Conservation (phyloP, 2,113 vertebrate genomes). For the Synchiropus splendidus region DNA sequence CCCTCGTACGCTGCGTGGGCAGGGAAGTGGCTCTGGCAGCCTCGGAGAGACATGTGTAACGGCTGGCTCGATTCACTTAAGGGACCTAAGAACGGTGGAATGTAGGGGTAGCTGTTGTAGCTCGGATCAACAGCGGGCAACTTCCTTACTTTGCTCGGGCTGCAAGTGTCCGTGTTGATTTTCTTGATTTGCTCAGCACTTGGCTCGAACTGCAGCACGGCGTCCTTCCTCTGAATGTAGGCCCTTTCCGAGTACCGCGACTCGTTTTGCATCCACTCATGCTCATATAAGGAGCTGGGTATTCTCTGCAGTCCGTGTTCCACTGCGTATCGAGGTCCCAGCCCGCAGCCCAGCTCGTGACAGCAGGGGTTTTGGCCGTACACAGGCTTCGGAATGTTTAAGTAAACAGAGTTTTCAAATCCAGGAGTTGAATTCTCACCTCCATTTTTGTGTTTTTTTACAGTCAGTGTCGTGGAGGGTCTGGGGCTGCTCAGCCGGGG, state of each 20-base stretch:
- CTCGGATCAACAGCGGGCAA: slow-evolving; percentile 47
- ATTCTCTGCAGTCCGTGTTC: slow-evolving; percentile 45
- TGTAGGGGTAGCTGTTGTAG: slow-evolving; percentile 47
- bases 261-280: slow-evolving; percentile 56
- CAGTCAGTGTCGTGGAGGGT: slow-evolving; percentile 22
- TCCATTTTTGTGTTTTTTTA: slow-evolving; percentile 36
- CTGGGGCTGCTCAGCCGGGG: slow-evolving; percentile 42
- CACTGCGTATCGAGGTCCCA: slow-evolving; percentile 47
- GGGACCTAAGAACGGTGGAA: slow-evolving; percentile 42
- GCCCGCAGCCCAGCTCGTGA: slow-evolving; percentile 50
- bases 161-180: slow-evolving; percentile 26
- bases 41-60: slow-evolving; percentile 33
- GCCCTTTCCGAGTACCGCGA: slow-evolving; percentile 37
- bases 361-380: slow-evolving; percentile 72
- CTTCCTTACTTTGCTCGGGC: slow-evolving; percentile 27
- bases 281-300: slow-evolving; percentile 48
- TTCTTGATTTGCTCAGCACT: slow-evolving; percentile 48
- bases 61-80: slow-evolving; percentile 55
- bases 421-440: slow-evolving; percentile 20
- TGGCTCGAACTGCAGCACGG: slow-evolving; percentile 35
- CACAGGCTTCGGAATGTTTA: slow-evolving; percentile 77
- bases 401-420: slow-evolving; percentile 37
- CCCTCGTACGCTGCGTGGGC: slow-evolving; percentile 55
- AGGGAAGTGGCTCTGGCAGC: slow-evolving; percentile 43
- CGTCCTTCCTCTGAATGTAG: slow-evolving; percentile 37